Evolutionary conservation across 2,888 invertebrate genomes (phyloP), one percentile per base, ranked within the genome.

Genomic region (Anarsia innoxiella): DNA sequence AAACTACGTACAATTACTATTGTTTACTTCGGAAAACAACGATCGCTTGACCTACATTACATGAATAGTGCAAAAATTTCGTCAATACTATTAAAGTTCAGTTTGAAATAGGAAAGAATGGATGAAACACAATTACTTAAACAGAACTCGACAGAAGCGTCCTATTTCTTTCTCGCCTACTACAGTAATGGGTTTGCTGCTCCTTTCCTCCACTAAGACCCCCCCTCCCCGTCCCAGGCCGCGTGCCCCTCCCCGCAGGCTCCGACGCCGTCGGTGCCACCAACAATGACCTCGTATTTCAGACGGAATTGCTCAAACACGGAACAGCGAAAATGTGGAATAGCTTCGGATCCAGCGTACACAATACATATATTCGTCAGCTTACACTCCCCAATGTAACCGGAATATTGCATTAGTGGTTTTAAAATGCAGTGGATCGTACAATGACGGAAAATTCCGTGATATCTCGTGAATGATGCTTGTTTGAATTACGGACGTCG

Each of bases 261-360:
- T 65, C 75, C 70, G 61, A 66, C 68, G 66, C 73, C 71, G 71
- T 69, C 71, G 73, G 72, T 76, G 79, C 79, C 78, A 79, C 79
- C 82, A 77, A 79, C 83, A 82, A 83, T 79, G 84, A 82, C 83
- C 83, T 75, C 83, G 80, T 84, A 84, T 83, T 84, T 83, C 75
- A 83, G 80, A 63, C 68, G 69, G 76, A 83, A 83, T 84, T 83
- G 80, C 78, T 79, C 73, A 73, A 83, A 82, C 73, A 76, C 66
- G 68, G 80, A 78, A 78, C 73, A 74, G 69, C 66, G 74, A 73
- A 78, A 78, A 69, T 69, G 66, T 64, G 66, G 74, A 76, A 77
- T 73, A 68, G 77, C 63, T 59, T 62, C 52, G 50, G 59, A 56
- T 60, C 62, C 60, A 60, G 53, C 61, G 62, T 30, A 40, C 31